These are phyloP conservation scores for Melanotaenia parkinsoni DNA, from an alignment of 2,797 vertebrate species.

Conservation along the genomic window DNA sequence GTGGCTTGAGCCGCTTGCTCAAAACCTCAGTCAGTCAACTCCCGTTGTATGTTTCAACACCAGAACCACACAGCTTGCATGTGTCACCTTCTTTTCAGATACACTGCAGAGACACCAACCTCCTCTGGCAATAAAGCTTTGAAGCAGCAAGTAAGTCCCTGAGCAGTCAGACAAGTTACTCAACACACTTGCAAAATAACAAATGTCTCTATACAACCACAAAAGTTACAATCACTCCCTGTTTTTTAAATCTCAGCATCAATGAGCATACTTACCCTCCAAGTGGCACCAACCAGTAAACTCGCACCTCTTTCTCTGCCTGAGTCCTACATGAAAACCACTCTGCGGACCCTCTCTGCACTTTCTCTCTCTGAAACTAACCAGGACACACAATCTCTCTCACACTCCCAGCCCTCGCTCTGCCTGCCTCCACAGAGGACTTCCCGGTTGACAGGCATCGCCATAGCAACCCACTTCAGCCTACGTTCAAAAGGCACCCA, in stretches of 20 bases:
- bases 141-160: slow-evolving; percentile 28
- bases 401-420: slow-evolving; percentile 56
- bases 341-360: slow-evolving; percentile 41
- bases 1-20: slow-evolving; percentile 18
- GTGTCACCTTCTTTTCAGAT: slow-evolving; percentile 37
- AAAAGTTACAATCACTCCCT: slow-evolving; percentile 10
- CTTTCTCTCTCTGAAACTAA: slow-evolving; percentile 59
- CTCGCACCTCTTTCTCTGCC: slow-evolving; percentile 43
- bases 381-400: slow-evolving; percentile 67
- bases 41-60: slow-evolving; percentile 29
- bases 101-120: slow-evolving; percentile 16
- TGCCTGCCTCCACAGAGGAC: slow-evolving; percentile 72
- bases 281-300: slow-evolving; percentile 37
- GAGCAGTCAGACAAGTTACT: slow-evolving; percentile 65
- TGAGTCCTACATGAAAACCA: slow-evolving; percentile 41
- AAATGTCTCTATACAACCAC: slow-evolving; percentile 8
- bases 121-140: slow-evolving; percentile 39
- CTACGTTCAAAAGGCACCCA: slow-evolving; percentile 70
- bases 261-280: slow-evolving; percentile 67
- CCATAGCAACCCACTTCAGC: slow-evolving; percentile 74
- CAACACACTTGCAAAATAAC: slow-evolving; percentile 33
- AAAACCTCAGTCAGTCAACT: slow-evolving; percentile 9
- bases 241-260: slow-evolving; percentile 1
- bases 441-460: slow-evolving; percentile 82
- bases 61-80: slow-evolving; percentile 23